A percentile compares a stretch with the other conserved stretches of the same genome.
phyloP scores from a whole-genome alignment of 2,797 vertebrate genomes.

The Thalassophryne amazonica region DNA sequence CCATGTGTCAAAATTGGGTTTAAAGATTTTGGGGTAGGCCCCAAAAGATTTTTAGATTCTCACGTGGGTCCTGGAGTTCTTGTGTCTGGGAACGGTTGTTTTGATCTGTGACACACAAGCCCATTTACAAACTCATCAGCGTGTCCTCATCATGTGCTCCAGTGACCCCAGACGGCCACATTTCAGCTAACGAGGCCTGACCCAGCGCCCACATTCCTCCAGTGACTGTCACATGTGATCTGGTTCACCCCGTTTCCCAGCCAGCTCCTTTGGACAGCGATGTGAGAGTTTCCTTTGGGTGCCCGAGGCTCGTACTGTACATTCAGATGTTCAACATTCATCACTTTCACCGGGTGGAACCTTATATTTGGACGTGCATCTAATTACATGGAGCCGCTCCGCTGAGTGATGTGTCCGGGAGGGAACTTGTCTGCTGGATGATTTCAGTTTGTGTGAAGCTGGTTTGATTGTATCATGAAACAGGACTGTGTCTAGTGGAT shows the following conservation, averaged over 20 bases:
- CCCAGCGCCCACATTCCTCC: conserved; percentile 10
- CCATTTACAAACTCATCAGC: conserved; percentile 20
- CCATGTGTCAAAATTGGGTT: too few relatives aligned
- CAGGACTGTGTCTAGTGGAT: neutral
- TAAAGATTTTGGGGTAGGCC: too few relatives aligned
- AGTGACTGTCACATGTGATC: conserved; percentile 1
- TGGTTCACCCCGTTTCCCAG: neutral
- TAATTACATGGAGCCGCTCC: too few relatives aligned
- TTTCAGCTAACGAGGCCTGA: conserved; percentile 8
- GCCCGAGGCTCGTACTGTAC: conserved; percentile 49
- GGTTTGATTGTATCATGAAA: neutral
- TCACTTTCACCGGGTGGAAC: conserved; percentile 36
- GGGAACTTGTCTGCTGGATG: neutral
- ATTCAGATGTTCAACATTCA: conserved; percentile 67
- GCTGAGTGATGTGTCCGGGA: neutral
- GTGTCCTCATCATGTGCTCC: conserved; percentile 3
- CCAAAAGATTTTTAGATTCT: too few relatives aligned
- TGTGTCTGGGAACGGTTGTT: too few relatives aligned
- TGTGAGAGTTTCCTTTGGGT: neutral
- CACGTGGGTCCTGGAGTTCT: too few relatives aligned
- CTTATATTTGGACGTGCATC: too few relatives aligned
- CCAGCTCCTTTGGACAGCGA: conserved; percentile 2
- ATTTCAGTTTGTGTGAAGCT: neutral
- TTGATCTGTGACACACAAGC: too few relatives aligned
- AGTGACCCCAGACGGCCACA: conserved; percentile 1